phyloP scores from a whole-genome alignment of 2,113 vertebrate species.

The Mobula birostris region DNA sequence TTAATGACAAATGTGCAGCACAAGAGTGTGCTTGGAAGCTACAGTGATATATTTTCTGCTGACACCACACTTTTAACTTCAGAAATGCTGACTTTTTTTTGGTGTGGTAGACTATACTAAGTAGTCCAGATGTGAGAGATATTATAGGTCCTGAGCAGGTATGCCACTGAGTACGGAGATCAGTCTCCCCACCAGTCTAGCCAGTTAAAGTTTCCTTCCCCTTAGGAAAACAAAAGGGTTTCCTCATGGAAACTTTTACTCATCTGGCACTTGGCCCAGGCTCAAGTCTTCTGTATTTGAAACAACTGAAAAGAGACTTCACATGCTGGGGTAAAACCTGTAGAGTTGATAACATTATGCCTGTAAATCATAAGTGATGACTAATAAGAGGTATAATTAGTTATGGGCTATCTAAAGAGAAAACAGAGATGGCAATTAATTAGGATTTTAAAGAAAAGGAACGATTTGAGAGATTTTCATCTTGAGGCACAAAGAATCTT shows the following conservation, averaged over 20 bases:
- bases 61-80: conserved; percentile 38
- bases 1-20: neutral
- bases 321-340: conserved; percentile 65
- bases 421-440: neutral
- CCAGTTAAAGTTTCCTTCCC: conserved; percentile 50
- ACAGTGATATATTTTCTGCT: conserved; percentile 14
- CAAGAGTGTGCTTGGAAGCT: neutral
- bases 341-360: conserved; percentile 64
- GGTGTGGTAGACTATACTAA: conserved; percentile 46
- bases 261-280: conserved; percentile 67
- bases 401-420: neutral
- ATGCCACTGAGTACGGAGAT: conserved; percentile 50
- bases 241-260: conserved; percentile 89
- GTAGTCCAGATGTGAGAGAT: conserved; percentile 54
- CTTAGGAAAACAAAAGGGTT: conserved; percentile 64
- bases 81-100: conserved; percentile 44
- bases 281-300: conserved; percentile 66
- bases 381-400: conserved; percentile 19
- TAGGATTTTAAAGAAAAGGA: neutral
- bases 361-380: conserved; percentile 48
- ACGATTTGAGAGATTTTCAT: neutral
- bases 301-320: conserved; percentile 72
- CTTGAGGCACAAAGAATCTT: neutral
- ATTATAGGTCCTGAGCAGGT: conserved; percentile 47
- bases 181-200: conserved; percentile 49